Conservation (phyloP, 2,888 invertebrate genomes). For the Tenthredo amoena region DNA sequence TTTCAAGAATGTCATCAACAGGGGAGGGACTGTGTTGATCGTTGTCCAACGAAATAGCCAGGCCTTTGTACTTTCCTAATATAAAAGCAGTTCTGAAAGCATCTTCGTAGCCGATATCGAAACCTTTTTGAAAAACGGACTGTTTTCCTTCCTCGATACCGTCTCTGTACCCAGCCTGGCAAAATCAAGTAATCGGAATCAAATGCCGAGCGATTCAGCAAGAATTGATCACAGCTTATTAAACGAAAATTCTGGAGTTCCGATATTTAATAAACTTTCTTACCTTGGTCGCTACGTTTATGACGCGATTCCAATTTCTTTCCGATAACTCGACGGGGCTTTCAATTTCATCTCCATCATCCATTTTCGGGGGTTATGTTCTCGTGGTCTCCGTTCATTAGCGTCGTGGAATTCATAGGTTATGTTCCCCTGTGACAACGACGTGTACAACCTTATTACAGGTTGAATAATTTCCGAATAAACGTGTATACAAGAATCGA, state of each 20-base stretch:
- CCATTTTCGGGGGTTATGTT: conserved; percentile 57
- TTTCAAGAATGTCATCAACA: conserved; percentile 65
- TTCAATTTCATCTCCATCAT: conserved; percentile 60
- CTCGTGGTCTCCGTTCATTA: not conserved
- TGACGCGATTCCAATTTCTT: conserved; percentile 69
- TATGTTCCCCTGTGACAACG: conserved; percentile 13
- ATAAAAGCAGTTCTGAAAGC: conserved; percentile 83
- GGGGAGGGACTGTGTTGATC: conserved; percentile 64
- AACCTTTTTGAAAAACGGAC: conserved; percentile 84
- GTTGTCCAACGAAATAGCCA: conserved; percentile 60
- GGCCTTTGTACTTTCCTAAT: conserved; percentile 80
- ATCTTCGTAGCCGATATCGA: conserved; percentile 85
- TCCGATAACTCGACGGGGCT: conserved; percentile 68
- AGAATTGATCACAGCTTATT: not conserved
- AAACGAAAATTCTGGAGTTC: not conserved
- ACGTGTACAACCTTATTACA: not conserved
- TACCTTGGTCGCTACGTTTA: conserved; percentile 67
- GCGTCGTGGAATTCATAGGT: not conserved
- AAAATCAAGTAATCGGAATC: conserved; percentile 54
- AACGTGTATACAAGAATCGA: not conserved
- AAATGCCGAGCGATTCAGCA: not conserved
- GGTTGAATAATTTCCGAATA: not conserved
- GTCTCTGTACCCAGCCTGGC: conserved; percentile 84
- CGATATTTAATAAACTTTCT: conserved; percentile 12
- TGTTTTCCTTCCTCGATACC: conserved; percentile 84